phyloP scores from a whole-genome alignment of 2,113 vertebrate genomes.

The Heterotis niloticus region DNA sequence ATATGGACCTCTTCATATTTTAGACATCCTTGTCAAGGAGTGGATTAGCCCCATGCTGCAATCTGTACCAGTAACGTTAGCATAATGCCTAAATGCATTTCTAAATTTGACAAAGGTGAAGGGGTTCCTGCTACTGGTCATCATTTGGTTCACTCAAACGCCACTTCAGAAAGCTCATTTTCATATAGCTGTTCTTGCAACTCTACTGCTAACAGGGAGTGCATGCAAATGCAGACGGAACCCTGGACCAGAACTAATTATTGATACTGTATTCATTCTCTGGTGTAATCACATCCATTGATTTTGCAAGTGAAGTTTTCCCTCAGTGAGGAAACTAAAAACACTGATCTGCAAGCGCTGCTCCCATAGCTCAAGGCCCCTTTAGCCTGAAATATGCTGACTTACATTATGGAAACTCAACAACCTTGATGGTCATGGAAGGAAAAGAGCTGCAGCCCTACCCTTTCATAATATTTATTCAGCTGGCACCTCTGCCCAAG shows the following conservation, averaged over 20 bases:
- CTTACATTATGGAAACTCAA: not conserved
- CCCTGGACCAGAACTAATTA: not conserved
- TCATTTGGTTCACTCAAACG: not conserved
- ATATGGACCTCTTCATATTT: not conserved
- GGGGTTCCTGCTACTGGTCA: not conserved
- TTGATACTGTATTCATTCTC: not conserved
- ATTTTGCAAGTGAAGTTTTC: not conserved
- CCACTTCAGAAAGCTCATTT: not conserved
- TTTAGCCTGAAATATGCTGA: not conserved
- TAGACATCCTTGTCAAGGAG: not conserved
- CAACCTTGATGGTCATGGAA: not conserved
- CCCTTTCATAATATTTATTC: not conserved
- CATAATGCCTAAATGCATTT: not conserved
- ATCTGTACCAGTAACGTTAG: not conserved
- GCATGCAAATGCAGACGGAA: not conserved
- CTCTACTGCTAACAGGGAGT: not conserved
- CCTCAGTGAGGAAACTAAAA: not conserved
- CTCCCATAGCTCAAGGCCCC: not conserved
- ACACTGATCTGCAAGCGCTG: not conserved
- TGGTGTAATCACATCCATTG: not conserved
- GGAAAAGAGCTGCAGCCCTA: not conserved
- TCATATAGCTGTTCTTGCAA: not conserved
- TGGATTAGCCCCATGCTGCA: not conserved
- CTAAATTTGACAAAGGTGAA: not conserved
- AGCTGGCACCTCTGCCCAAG: too few relatives aligned